These are phyloP conservation scores for Drosophila tropicalis DNA, from an alignment of 1,140 invertebrate genomes.

Conservation along the genomic window DNA sequence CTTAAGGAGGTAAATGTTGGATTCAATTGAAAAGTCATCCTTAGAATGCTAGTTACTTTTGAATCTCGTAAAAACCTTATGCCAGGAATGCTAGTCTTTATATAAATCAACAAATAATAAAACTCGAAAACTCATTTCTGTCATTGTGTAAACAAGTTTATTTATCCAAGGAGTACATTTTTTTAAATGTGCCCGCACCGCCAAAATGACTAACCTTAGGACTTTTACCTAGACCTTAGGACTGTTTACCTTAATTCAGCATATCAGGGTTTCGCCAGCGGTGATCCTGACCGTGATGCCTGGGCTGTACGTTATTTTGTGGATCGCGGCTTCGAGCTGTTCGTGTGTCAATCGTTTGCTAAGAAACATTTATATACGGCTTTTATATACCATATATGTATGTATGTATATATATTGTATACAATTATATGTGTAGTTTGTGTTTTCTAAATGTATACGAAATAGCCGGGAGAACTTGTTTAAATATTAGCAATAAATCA, in stretches of 20 bases:
- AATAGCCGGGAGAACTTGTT: slow-evolving; percentile 29
- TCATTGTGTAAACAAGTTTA: background rate
- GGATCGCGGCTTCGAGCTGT: slow-evolving; percentile 92
- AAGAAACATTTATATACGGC: slow-evolving; percentile 85
- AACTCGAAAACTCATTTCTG: slow-evolving; percentile 16
- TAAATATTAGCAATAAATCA: slow-evolving; percentile 30
- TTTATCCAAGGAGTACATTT: no score
- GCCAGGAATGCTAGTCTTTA: no score
- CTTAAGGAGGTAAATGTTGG: no score
- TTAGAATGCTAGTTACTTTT: no score
- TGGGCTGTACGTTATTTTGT: slow-evolving; percentile 95
- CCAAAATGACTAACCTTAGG: no score
- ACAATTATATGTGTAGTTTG: slow-evolving; percentile 25
- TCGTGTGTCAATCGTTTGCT: slow-evolving; percentile 98
- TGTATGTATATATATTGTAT: no score
- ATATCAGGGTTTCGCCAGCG: slow-evolving; percentile 99
- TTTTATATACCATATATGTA: slow-evolving; percentile 44
- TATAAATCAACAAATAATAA: no score
- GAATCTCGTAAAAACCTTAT: no score
- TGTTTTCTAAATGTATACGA: slow-evolving; percentile 15
- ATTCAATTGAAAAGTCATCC: no score
- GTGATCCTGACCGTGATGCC: slow-evolving; percentile 96
- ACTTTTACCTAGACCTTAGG: no score
- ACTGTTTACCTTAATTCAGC: slow-evolving; percentile 89
- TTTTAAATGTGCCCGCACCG: no score